A percentile compares a stretch with the other conserved stretches of the same genome.
phyloP scores from a whole-genome alignment of 2,888 invertebrate genomes.

The Eristalis pertinax region DNA sequence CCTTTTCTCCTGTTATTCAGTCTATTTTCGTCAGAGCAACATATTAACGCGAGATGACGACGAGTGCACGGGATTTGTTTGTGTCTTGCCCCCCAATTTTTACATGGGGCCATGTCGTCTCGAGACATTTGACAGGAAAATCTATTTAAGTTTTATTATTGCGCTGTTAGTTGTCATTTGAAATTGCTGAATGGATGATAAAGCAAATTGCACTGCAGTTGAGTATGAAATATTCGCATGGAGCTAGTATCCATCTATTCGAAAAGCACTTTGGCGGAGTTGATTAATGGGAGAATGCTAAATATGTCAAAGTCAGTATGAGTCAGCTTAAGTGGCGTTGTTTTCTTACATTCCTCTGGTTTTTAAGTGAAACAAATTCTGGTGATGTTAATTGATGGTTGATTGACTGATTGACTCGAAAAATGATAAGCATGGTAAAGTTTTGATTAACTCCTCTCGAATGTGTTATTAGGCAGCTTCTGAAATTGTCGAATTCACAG shows the following conservation, averaged over 20 bases:
- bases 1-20: neutral
- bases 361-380: no score
- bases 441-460: no score
- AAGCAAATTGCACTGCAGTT: conserved; percentile 52
- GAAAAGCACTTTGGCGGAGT: conserved; percentile 7
- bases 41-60: conserved; percentile 30
- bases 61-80: conserved; percentile 16
- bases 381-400: no score
- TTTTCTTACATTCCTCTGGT: neutral
- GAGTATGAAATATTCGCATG: neutral
- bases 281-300: conserved; percentile 2
- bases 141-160: conserved; percentile 71
- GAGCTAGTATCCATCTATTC: neutral
- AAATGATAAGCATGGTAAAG: no score
- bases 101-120: conserved; percentile 54
- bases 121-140: conserved; percentile 69
- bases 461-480: no score
- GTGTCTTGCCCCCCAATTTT: conserved; percentile 8
- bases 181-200: conserved; percentile 37
- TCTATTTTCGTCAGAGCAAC: conserved; percentile 51
- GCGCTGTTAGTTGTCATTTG: conserved; percentile 66
- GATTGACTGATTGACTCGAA: no score
- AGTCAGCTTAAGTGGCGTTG: neutral
- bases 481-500: no score
- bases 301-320: neutral